These are phyloP conservation scores for Liodrosophila aerea DNA, from an alignment of 2,888 invertebrate species.

Conservation along the genomic window DNA sequence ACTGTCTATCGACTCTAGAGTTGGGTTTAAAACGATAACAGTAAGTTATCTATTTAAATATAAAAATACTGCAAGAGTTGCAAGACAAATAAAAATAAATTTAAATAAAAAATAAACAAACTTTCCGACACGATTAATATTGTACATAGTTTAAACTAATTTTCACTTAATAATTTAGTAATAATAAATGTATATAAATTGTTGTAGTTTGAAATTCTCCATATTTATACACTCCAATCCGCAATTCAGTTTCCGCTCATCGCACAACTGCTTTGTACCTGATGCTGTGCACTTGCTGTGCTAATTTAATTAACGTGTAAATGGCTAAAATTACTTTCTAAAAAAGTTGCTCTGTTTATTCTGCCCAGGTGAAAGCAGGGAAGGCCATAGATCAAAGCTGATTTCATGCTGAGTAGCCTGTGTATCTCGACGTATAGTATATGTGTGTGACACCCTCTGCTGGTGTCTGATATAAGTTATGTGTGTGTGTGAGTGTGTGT, in stretches of 20 bases:
- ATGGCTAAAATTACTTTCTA: constrained; percentile 60
- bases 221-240: background rate
- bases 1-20: no score
- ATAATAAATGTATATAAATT: no score
- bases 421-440: constrained; percentile 27
- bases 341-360: constrained; percentile 55
- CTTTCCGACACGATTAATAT: no score
- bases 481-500: constrained; percentile 17
- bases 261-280: constrained; percentile 28
- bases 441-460: constrained; percentile 45
- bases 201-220: constrained; percentile 1
- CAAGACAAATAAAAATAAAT: no score
- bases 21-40: no score
- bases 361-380: constrained; percentile 10
- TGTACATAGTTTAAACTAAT: no score
- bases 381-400: constrained; percentile 64
- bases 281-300: constrained; percentile 50
- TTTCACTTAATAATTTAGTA: no score
- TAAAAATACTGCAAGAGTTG: no score
- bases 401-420: constrained; percentile 38
- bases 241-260: constrained; percentile 21
- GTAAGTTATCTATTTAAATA: no score
- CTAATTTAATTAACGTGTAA: constrained; percentile 70
- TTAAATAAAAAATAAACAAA: no score
- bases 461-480: constrained; percentile 34